Evolutionary conservation across 2,113 vertebrate genomes (phyloP), one percentile per base, ranked within the genome.

Genomic region (Antechinus flavipes): DNA sequence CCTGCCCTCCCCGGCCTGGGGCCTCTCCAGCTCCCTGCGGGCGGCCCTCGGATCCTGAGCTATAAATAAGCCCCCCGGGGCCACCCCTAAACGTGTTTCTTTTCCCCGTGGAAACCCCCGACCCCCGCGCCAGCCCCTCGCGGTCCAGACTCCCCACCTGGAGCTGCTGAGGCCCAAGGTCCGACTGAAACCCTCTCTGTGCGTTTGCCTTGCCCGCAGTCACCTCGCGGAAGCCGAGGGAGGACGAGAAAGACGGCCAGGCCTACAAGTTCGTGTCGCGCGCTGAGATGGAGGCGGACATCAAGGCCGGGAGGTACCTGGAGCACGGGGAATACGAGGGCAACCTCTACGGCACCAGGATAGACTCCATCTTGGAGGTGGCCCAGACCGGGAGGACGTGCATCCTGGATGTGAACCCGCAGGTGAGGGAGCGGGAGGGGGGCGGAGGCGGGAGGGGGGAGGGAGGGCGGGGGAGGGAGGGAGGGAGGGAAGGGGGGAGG

Each of bases 331-430:
- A 99, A 94, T 99, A 99, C 49, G 99, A 99, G 96, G 99, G 99
- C 92, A 99, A 99, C 98, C 99, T 99, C 94, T 99, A 99, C 42
- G 99, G 99, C 96, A 99, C 99, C 94, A 99, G 99, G 98, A 99
- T 99, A 1, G 99, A 99, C 98, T 99, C 99, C 16, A 99, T 99
- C 96, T 99, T 99, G 76, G 99, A 99, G 97, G 99, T 99, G 97
- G 99, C 99, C 96, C 97, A 98, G 47, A 98, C 99, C 0, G 99
- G 99, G 90, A 98, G 99, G 30, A 99, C 99, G 52, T 99, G 99
- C 98, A 99, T 99, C 97, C 99, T 99, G 96, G 99, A 99, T 0
- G 99, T 99, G 96, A 99, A 99, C 98, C 99, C 99, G 93, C 99
- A 99, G 99, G 99, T 99, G 96, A 95, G 93, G n/a, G 14, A 30